phyloP scores from a whole-genome alignment of 1,140 invertebrate species.

The Camponotus pennsylvanicus region DNA sequence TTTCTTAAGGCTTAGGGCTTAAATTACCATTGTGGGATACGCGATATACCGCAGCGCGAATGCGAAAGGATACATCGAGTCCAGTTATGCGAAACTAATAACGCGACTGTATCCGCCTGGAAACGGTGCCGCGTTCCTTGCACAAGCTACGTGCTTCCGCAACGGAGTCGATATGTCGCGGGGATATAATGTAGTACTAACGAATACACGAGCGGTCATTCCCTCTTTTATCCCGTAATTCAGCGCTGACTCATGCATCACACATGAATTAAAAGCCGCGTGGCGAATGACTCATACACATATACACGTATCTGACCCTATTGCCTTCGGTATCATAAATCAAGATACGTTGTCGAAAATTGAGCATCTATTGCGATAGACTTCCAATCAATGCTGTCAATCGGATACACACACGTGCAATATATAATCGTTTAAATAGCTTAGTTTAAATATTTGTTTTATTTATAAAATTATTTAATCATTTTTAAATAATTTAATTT shows the following conservation, averaged over 20 bases:
- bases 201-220: neutral
- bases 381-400: neutral
- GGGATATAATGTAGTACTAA: neutral
- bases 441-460: too few species aligned
- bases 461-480: too few species aligned
- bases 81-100: constrained; percentile 57
- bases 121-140: constrained; percentile 13
- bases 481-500: too few species aligned
- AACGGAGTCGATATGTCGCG: constrained; percentile 20
- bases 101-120: constrained; percentile 20
- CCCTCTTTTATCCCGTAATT: constrained; percentile 3
- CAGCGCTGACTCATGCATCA: constrained; percentile 26
- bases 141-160: constrained; percentile 39
- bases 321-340: constrained; percentile 19
- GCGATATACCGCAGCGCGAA: neutral
- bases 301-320: neutral
- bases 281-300: constrained; percentile 33
- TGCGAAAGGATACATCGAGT: constrained; percentile 52
- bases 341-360: neutral
- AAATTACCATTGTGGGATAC: too few species aligned
- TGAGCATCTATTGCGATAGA: neutral
- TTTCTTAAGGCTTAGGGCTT: too few species aligned
- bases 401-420: too few species aligned
- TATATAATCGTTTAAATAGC: too few species aligned
- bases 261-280: constrained; percentile 4